phyloP scores from a whole-genome alignment of 2,797 vertebrate genomes.

The Carcharodon carcharias region DNA sequence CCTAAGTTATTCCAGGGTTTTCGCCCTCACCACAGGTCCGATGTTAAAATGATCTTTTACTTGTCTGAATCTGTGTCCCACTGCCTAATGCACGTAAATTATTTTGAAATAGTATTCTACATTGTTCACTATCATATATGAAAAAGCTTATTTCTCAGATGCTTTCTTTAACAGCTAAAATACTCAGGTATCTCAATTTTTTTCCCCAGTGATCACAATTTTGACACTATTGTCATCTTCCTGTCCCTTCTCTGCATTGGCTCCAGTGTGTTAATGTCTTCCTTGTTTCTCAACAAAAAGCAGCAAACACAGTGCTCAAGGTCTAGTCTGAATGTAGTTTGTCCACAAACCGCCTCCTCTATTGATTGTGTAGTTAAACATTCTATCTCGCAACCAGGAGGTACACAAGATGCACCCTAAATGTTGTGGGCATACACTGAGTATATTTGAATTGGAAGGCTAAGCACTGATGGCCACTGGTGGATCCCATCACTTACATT shows the following conservation, averaged over 20 bases:
- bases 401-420: neutral
- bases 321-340: neutral
- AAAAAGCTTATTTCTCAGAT: neutral
- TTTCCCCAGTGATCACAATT: neutral
- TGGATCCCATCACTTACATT: neutral
- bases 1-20: neutral
- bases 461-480: neutral
- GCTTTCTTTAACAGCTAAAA: neutral
- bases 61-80: neutral
- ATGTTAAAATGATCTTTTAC: neutral
- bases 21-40: neutral
- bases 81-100: neutral
- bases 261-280: neutral
- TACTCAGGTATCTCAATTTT: neutral
- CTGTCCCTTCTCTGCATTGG: neutral
- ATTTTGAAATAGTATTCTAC: neutral
- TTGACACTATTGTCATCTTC: neutral
- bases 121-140: neutral
- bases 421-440: neutral
- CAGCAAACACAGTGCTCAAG: neutral
- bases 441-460: neutral
- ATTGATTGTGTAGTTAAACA: neutral
- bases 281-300: neutral
- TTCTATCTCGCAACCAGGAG: neutral
- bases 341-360: neutral